Conservation (phyloP, 2,797 vertebrate genomes). For the Betta splendens region DNA sequence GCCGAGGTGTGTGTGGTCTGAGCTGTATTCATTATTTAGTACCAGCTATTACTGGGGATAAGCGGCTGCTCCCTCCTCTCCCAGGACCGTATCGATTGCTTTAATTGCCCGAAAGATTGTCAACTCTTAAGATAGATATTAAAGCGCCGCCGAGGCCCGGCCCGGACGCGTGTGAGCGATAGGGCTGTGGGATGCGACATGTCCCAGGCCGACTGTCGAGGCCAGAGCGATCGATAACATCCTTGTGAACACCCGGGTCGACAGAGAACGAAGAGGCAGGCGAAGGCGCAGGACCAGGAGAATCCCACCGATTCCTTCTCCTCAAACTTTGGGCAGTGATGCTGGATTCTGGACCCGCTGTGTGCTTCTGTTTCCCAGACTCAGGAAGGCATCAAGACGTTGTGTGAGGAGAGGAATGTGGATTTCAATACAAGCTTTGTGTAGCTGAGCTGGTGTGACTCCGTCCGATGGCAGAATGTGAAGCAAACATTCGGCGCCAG, state of each 20-base stretch:
- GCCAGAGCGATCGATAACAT: constrained; percentile 75
- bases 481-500: too few relatives aligned
- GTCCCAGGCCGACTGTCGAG: constrained; percentile 64
- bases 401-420: too few relatives aligned
- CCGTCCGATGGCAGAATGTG: too few relatives aligned
- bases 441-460: too few relatives aligned
- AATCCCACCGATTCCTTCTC: too few relatives aligned
- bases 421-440: too few relatives aligned
- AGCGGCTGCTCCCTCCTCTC: constrained; percentile 77
- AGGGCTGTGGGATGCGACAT: constrained; percentile 57
- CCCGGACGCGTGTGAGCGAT: constrained; percentile 60
- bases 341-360: too few relatives aligned
- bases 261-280: constrained; percentile 56
- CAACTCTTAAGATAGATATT: constrained; percentile 86
- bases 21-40: constrained; percentile 83
- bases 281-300: too few relatives aligned
- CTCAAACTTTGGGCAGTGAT: too few relatives aligned
- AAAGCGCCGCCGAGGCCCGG: constrained; percentile 67
- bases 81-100: constrained; percentile 81
- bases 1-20: constrained; percentile 44
- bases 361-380: too few relatives aligned
- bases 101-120: constrained; percentile 86
- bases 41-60: constrained; percentile 84
- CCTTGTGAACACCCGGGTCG: constrained; percentile 69
- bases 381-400: too few relatives aligned